Evolutionary conservation across 2,888 invertebrate species (phyloP), one percentile per base, ranked within the genome.

Genomic region (Dasypolia templi): DNA sequence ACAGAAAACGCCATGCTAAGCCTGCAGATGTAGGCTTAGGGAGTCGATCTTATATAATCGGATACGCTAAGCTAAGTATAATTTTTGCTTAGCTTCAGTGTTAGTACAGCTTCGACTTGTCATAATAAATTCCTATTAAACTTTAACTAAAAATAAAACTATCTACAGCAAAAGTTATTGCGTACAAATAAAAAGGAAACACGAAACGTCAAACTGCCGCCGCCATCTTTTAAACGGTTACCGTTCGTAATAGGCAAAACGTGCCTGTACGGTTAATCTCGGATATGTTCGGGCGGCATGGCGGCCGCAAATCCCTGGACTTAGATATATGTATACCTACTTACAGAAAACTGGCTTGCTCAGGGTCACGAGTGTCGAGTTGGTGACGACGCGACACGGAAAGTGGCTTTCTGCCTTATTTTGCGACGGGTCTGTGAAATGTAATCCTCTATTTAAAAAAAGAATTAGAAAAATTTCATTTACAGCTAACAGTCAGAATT

Each of bases 261-360:
- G 90, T 90, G 90, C 86, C 79, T 75, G 73, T 78, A 86, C 75
- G 86, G 83, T 77, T 87, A 89, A 86, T 89, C 86, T 88, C 86
- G 80, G 83, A 75, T 84, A 81, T 80, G 80, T 69, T 71, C 75
- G 70, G 66, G 53, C 42, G 66, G 29, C 53, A 51, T 66, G 70
- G 69, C 83, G 61, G 77, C 74, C 77, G 78, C 87, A 87, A 88
- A 88, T 88, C 88, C 83, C 65, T 53, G 75, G 81, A 70, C 79
- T 85, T 81, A 78, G 64, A 75, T 35, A 75, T 55, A 59, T 76
- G 67, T 59, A 75, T 35, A 75, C 49, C 61, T 76, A 70, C 63
- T 59, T 83, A 78, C n/a, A 51, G 58, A 64, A 77, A 82, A 82
- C 84, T 80, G 81, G 83, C 83, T 79, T 83, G 59, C 29, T 72